Percentiles rank a stretch among this genome's conserved stretches.
These are phyloP conservation scores for Carassius carassius DNA, from an alignment of 2,113 vertebrate species.

Conservation along the genomic window DNA sequence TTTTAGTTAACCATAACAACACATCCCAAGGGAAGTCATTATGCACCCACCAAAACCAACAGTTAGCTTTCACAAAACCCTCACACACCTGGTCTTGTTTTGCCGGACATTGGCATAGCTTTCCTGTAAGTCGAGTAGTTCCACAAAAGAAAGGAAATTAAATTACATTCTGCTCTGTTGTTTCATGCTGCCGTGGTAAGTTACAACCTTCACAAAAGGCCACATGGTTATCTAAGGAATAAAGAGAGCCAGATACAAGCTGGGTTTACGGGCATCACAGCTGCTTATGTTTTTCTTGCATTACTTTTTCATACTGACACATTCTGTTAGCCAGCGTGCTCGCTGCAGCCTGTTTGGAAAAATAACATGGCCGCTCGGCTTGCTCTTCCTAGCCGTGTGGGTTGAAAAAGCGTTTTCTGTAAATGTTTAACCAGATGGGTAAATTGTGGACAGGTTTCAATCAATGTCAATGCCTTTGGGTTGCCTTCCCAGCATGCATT, in stretches of 20 bases:
- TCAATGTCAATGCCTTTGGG: slow-evolving; percentile 49
- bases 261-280: slow-evolving; percentile 13
- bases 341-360: slow-evolving; percentile 38
- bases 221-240: slow-evolving; percentile 32
- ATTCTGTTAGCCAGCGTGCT: slow-evolving; percentile 20
- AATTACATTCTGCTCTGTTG: slow-evolving; percentile 41
- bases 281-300: slow-evolving; percentile 52
- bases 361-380: slow-evolving; percentile 37
- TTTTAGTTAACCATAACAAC: no score
- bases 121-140: slow-evolving; percentile 22
- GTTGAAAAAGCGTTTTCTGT: slow-evolving; percentile 34
- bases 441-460: slow-evolving; percentile 49
- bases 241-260: slow-evolving; percentile 23
- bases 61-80: neutral
- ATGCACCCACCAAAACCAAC: slow-evolving; percentile 21
- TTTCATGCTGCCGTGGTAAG: slow-evolving; percentile 38
- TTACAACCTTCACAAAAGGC: slow-evolving; percentile 36
- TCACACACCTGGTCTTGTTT: slow-evolving; percentile 25
- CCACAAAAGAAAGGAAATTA: slow-evolving; percentile 43
- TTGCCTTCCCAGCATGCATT: slow-evolving; percentile 40
- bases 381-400: neutral
- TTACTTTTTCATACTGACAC: slow-evolving; percentile 47
- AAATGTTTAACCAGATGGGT: slow-evolving; percentile 55
- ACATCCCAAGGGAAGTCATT: neutral
- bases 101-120: slow-evolving; percentile 14